Evolutionary conservation across 2,797 vertebrate species (phyloP), one percentile per base, ranked within the genome.

Genomic region (Characodon lateralis): DNA sequence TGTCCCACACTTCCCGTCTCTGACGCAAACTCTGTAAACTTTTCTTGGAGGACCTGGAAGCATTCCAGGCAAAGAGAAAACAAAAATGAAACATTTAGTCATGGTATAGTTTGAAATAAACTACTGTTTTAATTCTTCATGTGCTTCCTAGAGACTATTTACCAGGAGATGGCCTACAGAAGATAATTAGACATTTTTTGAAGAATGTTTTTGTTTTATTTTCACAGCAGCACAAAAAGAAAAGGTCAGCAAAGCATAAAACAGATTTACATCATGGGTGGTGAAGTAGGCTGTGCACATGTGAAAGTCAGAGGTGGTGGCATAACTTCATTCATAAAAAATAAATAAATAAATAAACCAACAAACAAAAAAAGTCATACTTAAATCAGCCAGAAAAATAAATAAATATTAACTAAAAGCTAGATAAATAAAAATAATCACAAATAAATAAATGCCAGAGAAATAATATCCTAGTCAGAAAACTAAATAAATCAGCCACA

Each of bases 21-120:
- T 0, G 89, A 95, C 1, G 97, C 96, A 12, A 99, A 99, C 90
- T 97, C 97, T 0, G 97, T 97, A 83, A 98, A 99, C 76, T 98
- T 98, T 91, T 99, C 98, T 93, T 99, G 98, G 7, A 99, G 94
- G 69, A 96, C 92, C 95, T 96, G 82, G 39, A 78, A 8, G 56
- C 9, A 55, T 6, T 48, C 8, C 6, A 59, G 58, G 28, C 2
- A 10, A 4, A 5, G 14, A 26, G 10, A 3, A 26, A 28, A 59
- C 53, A 14, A 16, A 48, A 26, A 48, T 7, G 7, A 43, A 43
- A 43, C 9, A 68, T 1, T 63, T 6, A 12, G 58, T 24, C 53
- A 22, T 55, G 16, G 2, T 55, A 55, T 55, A 55, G 4, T 55
- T 55, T 22, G 14, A 24, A 24, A n/a, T 24, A 63, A 68, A 43